Base-by-base conservation (phyloP, 2,113 vertebrate genomes). In the Phrynosoma platyrhinos region DNA sequence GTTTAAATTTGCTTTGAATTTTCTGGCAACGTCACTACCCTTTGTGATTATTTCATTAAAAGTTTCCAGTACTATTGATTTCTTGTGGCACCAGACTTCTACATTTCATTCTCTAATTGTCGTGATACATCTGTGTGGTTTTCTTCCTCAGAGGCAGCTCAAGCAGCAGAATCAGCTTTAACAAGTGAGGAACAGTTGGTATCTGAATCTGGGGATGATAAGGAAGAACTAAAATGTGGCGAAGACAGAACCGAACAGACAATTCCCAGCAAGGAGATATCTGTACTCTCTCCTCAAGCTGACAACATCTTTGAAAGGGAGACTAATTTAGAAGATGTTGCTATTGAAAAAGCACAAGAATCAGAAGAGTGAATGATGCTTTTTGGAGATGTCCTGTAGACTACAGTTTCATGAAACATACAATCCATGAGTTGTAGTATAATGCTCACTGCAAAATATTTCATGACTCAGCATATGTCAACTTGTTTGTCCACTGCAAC, bases 361-460 rank as follows among this genome's bases (percentile, higher is more conserved):
- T 88, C 94, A 10, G 96, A 97, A 58, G 95, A 97, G n/a, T 97
- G 87, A 92, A 76, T 36, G 8, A 2, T 78, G 32, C 5, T 82
- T 88, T 85, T 86, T 83, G n/a, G 18, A 77, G 64, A 27, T 1
- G 1, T 62, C 55, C 79, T 82, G 68, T 83, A 80, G 58, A 75
- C 77, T 69, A 47, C 36, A 88, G 4, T 7, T 42, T 93, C 74
- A 21, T 40, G 6, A 86, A 52, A 69, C 81, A 52, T 47, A 78
- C 82, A 83, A 82, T 78, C 64, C 13, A 42, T 71, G 89, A 85
- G 69, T 85, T 75, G 8, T 78, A 21, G 83, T 77, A 18, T 55
- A 87, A 64, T 92, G 89, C 68, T 92, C 90, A 83, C 36, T 84
- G 81, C 75, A 36, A 79, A 76, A 82, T 90, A 23, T 82, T 77